Conservation (phyloP, 2,113 vertebrate species). For the Oriolus oriolus region DNA sequence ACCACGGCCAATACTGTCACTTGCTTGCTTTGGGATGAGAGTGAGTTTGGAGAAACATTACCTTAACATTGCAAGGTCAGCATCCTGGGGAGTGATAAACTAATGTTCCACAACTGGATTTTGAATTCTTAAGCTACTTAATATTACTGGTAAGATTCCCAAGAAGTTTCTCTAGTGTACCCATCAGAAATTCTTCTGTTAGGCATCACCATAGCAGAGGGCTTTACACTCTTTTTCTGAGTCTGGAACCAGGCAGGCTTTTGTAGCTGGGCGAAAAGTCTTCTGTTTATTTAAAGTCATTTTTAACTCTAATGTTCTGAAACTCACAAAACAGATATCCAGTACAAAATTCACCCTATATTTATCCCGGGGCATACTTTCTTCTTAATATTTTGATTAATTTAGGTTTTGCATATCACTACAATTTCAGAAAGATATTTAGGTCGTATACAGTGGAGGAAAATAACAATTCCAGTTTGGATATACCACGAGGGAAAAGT, state of each 20-base stretch:
- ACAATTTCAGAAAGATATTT: neutral
- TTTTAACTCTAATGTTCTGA: neutral
- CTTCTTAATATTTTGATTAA: neutral
- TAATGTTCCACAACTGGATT: neutral
- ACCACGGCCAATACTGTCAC: neutral
- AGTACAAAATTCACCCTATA: neutral
- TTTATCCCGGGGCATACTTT: neutral
- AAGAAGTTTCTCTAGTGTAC: neutral
- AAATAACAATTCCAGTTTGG: neutral
- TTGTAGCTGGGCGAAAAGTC: neutral
- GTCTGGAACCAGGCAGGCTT: neutral
- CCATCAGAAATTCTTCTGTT: fast-evolving
- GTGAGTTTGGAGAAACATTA: neutral
- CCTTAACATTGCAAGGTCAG: neutral
- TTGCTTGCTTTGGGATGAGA: neutral
- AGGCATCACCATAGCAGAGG: neutral
- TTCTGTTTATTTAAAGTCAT: neutral
- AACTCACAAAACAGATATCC: neutral
- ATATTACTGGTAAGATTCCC: neutral
- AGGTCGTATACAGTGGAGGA: neutral
- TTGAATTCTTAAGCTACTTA: neutral
- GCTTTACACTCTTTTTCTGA: neutral
- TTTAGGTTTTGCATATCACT: neutral
- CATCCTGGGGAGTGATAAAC: neutral
- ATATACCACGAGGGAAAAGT: neutral